These are phyloP conservation scores for Rhinogobius similis DNA, from an alignment of 2,113 vertebrate genomes.

Conservation along the genomic window DNA sequence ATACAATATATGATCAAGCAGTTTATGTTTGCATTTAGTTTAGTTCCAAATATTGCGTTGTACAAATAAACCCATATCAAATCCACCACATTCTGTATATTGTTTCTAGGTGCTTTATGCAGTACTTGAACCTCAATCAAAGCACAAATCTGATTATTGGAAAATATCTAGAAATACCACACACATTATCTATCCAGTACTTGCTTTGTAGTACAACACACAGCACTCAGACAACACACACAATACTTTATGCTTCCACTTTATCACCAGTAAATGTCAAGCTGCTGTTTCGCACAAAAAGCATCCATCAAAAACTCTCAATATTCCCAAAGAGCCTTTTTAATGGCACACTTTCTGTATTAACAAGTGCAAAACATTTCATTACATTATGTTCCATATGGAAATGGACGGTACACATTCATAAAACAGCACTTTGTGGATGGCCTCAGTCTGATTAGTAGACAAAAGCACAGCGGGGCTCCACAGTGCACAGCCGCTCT, in stretches of 20 bases:
- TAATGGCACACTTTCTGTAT: conserved; percentile 1
- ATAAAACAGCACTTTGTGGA: neutral
- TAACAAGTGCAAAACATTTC: neutral
- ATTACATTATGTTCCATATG: neutral
- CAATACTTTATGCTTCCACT: neutral
- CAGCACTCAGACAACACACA: neutral
- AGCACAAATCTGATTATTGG: no score
- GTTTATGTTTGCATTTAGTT: no score
- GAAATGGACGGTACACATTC: neutral
- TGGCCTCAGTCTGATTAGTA: conserved; percentile 7
- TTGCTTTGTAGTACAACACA: neutral
- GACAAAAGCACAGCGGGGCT: conserved; percentile 40
- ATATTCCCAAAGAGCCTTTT: conserved; percentile 4
- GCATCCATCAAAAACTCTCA: neutral
- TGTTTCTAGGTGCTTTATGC: no score
- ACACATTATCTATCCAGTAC: neutral
- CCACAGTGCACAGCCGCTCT: conserved; percentile 44
- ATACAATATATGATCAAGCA: no score
- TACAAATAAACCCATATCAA: no score
- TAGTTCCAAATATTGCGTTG: no score
- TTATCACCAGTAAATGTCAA: conserved; percentile 1
- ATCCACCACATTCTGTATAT: no score
- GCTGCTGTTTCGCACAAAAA: neutral
- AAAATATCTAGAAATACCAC: no score
- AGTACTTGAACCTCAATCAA: no score